Base-by-base conservation (phyloP, 1,140 invertebrate species). In the Sycobia sp. region DNA sequence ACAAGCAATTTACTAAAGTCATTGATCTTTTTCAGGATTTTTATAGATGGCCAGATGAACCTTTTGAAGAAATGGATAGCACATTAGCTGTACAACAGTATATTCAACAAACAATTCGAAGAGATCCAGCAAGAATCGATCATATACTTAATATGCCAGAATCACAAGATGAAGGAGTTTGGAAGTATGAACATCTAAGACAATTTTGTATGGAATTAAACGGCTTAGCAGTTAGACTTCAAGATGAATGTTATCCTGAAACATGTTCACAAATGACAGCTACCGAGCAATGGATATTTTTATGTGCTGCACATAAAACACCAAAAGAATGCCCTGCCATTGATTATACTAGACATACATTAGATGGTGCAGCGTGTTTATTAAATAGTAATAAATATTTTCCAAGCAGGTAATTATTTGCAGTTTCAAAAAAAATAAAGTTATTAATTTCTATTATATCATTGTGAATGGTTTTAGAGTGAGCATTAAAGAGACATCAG, bases 311-410 rank as follows among this genome's bases (percentile, higher is more conserved):
- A 47, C 98, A 99, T 78, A 99, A 99, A 87, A 98, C 97, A 65
- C 98, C 98, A 22, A 99, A 99, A 83, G 97, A 99, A 88, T 99
- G 98, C 83, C 95, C 97, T 57, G 98, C 98, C 18, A 99, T 99
- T 78, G 97, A 99, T 82, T 99, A 99, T 74, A 99, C 97, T 1
- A 85, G 97, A 70, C 98, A 99, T 77, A 99, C 98, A n/a, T 83
- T 99, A 53, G 98, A 99, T 83, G 97, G 97, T 18, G 97, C 98
- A 60, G 96, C 97, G 53, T 98, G 96, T 85, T 84, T 99, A 64
- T 86, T 99, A 29, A 99, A 99, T 83, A 98, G 95, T 80, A 99
- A 98, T 82, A 99, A 99, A 87, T 99, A 99, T 84, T 99, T 99
- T 84, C 97, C 97, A 63, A 99, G 96, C 89, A 92, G 97, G 95